Base-by-base conservation (phyloP, 1,140 invertebrate genomes). In the Centruroides sculpturatus region DNA sequence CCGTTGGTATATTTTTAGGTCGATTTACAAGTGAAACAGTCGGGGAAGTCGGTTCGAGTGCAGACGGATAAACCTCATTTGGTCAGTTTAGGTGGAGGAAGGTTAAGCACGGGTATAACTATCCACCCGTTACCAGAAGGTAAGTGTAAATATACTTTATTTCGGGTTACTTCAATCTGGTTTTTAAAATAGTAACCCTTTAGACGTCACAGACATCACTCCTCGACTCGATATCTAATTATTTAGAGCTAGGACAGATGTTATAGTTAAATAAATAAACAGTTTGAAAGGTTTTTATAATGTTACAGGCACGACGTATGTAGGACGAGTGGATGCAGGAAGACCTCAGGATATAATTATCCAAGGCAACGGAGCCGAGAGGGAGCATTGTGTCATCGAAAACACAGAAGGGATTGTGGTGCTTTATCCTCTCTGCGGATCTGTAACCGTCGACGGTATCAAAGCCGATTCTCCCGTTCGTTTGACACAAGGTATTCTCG, bases 71-170 rank as follows among this genome's bases (percentile, higher is more conserved):
- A 83, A 58, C 89, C 90, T 51, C 89, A 93, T 77, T 79, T 92
- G 72, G 88, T 93, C 68, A 91, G 87, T 71, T 80, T 90, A 69
- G 89, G 89, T 60, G 85, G 87, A 66, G 89, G 88, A 55, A 78
- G 89, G 60, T 79, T 92, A 35, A 92, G 89, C 71, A 91, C 88
- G 23, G 86, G 87, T n/a, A 85, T 92, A 66, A 92, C 89, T 8
- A 78, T 92, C 65, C 86, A 88, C 76, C 87, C 88, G 64, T 80
- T 93, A 67, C 82, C 83, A 59, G 80, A 83, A 80, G 86, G 86
- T 86, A 77, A 75, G 70, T 63, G 23, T 48, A 48, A 75, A 69
- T 63, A 23, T 48, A 48, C 41, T 6, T 13, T 13, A 1, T n/a
- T n/a, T n/a, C 12, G 8, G 23, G 50, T 49, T 49, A 11, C 10